Base-by-base conservation (phyloP, 2,113 vertebrate genomes). In the Gobiocypris rarus region DNA sequence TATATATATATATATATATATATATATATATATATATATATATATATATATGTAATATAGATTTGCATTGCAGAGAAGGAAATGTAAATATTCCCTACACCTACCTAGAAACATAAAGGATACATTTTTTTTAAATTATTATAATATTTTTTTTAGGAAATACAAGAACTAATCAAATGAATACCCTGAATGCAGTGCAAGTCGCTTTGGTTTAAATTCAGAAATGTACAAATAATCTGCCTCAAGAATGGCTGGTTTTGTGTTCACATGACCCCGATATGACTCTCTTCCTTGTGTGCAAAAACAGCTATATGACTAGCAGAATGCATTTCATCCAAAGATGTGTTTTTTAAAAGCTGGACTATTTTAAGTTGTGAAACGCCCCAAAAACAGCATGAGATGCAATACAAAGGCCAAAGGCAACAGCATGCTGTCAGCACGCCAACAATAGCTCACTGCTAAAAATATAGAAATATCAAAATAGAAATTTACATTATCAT, bases 301-400 rank as follows among this genome's bases (percentile, higher is more conserved):
- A 70, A n/a, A 70, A 41, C 34, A 69, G 65, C 15, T 38, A 14
- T 38, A 22, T 4, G 3, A 71, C 15, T 38, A 14, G 41, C 41
- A 45, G 1, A 73, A 48, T 26, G n/a, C 22, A 24, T 71, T 71
- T 48, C 38, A 48, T 73, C n/a, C 13, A 48, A 43, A 71, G 38
- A 71, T 71, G 38, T 43, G 34, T 43, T 70, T 70, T 38, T 43
- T 70, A 41, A 73, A 73, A 45, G n/a, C n/a, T 3, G 69, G 43
- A 26, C 69, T 71, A 73, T 48, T 73, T 73, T 48, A 73, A 2
- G 69, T 48, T 73, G 69, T 73, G 70, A 24, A 73, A 45, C 41
- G 41, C 38, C 70, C 70, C 11, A 48, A 45, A 70, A 73, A 45
- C n/a, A 73, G 70, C 70, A 48, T 73, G 70, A 73, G 70, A 73